phyloP scores from a whole-genome alignment of 2,797 vertebrate genomes.

The Sebastes jordani region DNA sequence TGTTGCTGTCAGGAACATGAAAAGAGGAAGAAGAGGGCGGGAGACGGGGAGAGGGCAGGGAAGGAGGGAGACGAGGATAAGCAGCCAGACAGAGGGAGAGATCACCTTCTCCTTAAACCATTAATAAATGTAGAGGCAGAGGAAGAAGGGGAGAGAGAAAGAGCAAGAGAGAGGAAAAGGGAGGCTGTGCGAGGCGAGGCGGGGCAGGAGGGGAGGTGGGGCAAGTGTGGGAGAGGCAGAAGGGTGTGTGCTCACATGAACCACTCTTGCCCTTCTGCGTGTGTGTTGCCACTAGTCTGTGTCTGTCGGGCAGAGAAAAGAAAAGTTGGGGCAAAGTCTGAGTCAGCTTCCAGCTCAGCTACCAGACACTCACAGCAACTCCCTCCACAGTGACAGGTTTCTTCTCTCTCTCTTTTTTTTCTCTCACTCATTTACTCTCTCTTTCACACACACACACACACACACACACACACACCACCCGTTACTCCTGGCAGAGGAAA shows the following conservation, averaged over 20 bases:
- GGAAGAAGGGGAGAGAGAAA: slow-evolving; percentile 24
- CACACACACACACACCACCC: slow-evolving; percentile 30
- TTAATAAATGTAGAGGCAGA: slow-evolving; percentile 33
- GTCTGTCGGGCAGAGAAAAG: slow-evolving; percentile 61
- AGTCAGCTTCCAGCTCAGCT: slow-evolving; percentile 59
- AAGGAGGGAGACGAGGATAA: slow-evolving; percentile 30
- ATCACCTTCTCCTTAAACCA: slow-evolving; percentile 44
- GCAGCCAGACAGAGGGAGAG: slow-evolving; percentile 47
- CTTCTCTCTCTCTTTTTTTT: slow-evolving; percentile 9
- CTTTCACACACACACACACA: not conserved
- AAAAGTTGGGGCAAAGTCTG: slow-evolving; percentile 79
- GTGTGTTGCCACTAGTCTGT: slow-evolving; percentile 63
- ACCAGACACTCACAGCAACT: slow-evolving; percentile 55
- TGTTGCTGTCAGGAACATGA: slow-evolving; percentile 47
- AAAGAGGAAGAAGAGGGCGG: slow-evolving; percentile 37
- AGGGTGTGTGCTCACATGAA: slow-evolving; percentile 81
- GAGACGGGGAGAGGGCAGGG: not conserved
- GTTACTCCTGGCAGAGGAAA: slow-evolving; percentile 70
- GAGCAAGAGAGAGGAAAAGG: slow-evolving; percentile 22
- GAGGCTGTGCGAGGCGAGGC: slow-evolving; percentile 53
- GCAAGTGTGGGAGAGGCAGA: slow-evolving; percentile 77
- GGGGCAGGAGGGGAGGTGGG: slow-evolving; percentile 54
- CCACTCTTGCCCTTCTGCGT: slow-evolving; percentile 72
- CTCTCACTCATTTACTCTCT: slow-evolving; percentile 21
- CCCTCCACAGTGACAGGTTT: slow-evolving; percentile 46